Evolutionary conservation across 2,113 vertebrate genomes (phyloP).

Genomic region (Urocitellus parryii): DNA sequence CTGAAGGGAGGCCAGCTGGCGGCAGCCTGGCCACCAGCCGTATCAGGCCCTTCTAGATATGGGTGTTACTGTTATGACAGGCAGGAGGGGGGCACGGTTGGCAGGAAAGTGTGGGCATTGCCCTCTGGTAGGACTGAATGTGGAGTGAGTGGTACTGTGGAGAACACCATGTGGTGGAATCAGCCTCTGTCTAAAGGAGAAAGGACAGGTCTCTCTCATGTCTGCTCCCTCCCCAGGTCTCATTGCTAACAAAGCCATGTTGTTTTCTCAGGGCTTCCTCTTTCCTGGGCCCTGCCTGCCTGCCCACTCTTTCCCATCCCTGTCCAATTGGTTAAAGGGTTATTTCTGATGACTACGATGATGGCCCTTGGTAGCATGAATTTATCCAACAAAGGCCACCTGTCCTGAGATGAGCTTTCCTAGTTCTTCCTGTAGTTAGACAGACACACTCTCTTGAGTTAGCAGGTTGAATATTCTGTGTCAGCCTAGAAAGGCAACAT

Average conservation of each 20-base stretch:
- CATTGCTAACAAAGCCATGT: background rate
- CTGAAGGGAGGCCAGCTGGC: background rate
- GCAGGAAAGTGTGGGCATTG: background rate
- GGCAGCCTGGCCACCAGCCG: background rate
- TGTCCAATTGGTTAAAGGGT: background rate
- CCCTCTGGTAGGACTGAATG: background rate
- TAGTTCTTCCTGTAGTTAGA: background rate
- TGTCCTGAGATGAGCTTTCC: background rate
- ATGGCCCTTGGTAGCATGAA: background rate
- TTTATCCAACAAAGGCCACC: background rate
- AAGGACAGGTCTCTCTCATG: background rate
- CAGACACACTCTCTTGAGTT: background rate
- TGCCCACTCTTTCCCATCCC: rapidly evolving
- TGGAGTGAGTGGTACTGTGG: background rate
- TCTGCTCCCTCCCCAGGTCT: background rate
- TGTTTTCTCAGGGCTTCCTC: background rate
- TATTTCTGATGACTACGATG: background rate
- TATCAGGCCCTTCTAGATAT: background rate
- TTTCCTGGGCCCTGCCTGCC: background rate
- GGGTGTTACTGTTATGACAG: background rate
- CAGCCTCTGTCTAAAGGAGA: background rate
- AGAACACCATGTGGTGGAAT: background rate
- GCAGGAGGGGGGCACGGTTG: background rate
- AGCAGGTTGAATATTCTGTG: background rate
- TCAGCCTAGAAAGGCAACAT: background rate